These are phyloP conservation scores for Drymonia ruficornis DNA, from an alignment of 2,888 invertebrate genomes.

Conservation along the genomic window DNA sequence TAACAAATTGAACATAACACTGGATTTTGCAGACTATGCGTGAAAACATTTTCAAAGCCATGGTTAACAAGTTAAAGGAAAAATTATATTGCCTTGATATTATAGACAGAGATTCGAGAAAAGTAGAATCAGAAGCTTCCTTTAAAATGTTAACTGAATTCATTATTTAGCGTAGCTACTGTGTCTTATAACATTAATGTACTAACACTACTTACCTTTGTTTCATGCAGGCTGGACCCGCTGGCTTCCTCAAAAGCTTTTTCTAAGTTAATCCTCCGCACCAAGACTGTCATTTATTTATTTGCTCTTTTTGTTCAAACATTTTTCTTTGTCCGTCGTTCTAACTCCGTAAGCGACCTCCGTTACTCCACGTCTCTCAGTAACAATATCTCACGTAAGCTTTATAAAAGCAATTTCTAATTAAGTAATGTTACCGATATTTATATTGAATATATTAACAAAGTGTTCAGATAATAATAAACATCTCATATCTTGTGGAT, in stretches of 20 bases:
- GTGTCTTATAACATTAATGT: conserved; percentile 12
- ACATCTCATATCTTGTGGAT: conserved; percentile 62
- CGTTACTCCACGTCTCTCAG: conserved; percentile 65
- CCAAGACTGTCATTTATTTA: conserved; percentile 81
- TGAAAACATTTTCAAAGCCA: too few relatives aligned
- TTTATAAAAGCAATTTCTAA: conserved; percentile 69
- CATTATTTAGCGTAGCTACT: not conserved
- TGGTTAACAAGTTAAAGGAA: too few relatives aligned
- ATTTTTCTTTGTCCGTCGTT: conserved; percentile 69
- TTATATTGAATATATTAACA: conserved; percentile 69
- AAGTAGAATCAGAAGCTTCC: too few relatives aligned
- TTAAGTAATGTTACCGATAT: conserved; percentile 54
- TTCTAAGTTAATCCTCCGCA: conserved; percentile 89
- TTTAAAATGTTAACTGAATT: too few relatives aligned
- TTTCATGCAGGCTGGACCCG: conserved; percentile 92
- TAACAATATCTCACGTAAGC: conserved; percentile 58
- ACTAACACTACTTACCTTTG: conserved; percentile 60
- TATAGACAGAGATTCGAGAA: too few relatives aligned
- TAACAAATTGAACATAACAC: too few relatives aligned
- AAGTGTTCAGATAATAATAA: conserved; percentile 80
- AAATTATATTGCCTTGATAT: too few relatives aligned
- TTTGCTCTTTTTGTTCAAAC: conserved; percentile 69
- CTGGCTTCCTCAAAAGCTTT: conserved; percentile 97
- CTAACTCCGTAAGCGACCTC: conserved; percentile 64
- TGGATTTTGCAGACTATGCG: too few relatives aligned